Conservation (phyloP, 2,888 invertebrate species). For the Apocheima hispidaria region DNA sequence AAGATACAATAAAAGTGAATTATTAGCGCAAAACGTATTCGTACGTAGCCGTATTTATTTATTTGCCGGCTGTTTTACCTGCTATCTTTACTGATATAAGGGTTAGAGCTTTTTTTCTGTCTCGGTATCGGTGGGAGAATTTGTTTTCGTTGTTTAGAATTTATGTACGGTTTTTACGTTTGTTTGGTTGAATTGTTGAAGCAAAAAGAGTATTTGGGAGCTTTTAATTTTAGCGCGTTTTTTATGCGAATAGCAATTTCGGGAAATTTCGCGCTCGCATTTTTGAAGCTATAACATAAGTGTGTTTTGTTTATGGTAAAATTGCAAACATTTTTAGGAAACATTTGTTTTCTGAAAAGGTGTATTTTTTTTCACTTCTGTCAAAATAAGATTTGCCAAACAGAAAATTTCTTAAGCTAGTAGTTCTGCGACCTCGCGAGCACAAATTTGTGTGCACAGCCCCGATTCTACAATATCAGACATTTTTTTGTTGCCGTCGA, state of each 20-base stretch:
- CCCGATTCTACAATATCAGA: too few species aligned
- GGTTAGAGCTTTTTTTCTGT: conserved; percentile 62
- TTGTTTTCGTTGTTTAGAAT: conserved; percentile 54
- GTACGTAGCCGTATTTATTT: conserved; percentile 71
- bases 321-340: too few species aligned
- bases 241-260: background rate
- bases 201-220: conserved; percentile 5
- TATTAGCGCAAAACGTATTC: conserved; percentile 81
- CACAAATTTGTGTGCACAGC: too few species aligned
- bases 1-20: conserved; percentile 85
- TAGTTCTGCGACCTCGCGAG: too few species aligned
- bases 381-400: too few species aligned
- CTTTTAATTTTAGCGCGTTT: background rate
- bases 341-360: too few species aligned
- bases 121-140: conserved; percentile 52
- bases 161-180: conserved; percentile 39
- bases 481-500: too few species aligned
- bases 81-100: conserved; percentile 65
- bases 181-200: conserved; percentile 25
- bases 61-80: conserved; percentile 60
- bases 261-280: too few species aligned
- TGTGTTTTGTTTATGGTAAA: too few species aligned
- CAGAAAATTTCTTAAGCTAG: too few species aligned
- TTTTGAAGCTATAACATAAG: too few species aligned
- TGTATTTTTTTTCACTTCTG: too few species aligned